Evolutionary conservation across 2,113 vertebrate genomes (phyloP).

Genomic region (Leptocoma aspasia): DNA sequence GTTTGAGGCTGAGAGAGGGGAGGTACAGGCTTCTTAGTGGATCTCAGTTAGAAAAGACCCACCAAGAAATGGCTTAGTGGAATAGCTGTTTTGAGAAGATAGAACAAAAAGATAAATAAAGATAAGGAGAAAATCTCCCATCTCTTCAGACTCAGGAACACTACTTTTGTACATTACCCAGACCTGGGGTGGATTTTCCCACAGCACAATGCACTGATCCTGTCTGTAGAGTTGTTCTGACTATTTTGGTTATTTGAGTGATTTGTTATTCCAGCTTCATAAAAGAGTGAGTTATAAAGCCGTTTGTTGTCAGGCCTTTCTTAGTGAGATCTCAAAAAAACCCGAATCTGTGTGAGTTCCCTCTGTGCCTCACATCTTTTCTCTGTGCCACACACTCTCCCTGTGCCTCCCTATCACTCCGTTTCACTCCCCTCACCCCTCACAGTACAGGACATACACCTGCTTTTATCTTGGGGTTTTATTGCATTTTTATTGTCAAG

Average conservation of each 20-base stretch:
- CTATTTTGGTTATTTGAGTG: not conserved
- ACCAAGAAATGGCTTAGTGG: not conserved
- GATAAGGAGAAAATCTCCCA: not conserved
- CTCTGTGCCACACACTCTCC: not conserved
- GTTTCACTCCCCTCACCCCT: not conserved
- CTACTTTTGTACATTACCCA: not conserved
- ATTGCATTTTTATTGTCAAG: not conserved
- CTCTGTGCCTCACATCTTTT: not conserved
- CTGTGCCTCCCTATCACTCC: accelerated
- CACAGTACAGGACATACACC: not conserved
- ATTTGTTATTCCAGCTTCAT: not conserved
- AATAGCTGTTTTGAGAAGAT: not conserved
- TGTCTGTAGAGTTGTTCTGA: not conserved
- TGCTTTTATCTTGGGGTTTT: not conserved
- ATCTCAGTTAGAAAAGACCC: not conserved
- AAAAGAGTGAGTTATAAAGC: not conserved
- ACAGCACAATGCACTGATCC: not conserved
- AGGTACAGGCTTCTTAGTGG: not conserved
- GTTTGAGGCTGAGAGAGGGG: not conserved
- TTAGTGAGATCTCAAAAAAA: not conserved
- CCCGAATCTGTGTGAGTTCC: accelerated
- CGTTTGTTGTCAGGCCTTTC: not conserved
- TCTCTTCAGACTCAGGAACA: not conserved
- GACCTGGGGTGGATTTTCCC: not conserved
- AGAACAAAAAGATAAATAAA: not conserved